Base-by-base conservation (phyloP, 2,797 vertebrate species). In the Pipistrellus pygmaeus region DNA sequence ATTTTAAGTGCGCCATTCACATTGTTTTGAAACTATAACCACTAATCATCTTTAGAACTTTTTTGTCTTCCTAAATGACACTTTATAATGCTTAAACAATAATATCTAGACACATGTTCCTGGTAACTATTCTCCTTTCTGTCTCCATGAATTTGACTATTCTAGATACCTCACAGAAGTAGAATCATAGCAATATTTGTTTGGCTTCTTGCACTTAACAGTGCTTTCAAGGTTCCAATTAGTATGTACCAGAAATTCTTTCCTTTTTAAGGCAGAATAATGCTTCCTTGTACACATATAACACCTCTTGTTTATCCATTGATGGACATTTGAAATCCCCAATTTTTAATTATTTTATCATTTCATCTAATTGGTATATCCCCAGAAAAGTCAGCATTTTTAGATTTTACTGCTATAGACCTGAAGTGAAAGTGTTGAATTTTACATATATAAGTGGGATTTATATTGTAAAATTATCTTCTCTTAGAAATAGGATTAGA, bases 401-500 rank as follows among this genome's bases (percentile, higher is more conserved):
- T 81, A 76, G 27, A 11, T 88, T 86, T 90, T 93, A 44, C 6
- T 88, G 25, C 53, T 76, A 41, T 6, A 62, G 23, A 91, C 27
- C 66, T 91, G 20, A 94, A 93, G 20, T 93, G 18, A 90, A 88
- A 92, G 14, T 6, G 38, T 80, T 95, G 51, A 92, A 60, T 87
- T 95, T 90, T 44, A 85, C 0, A 23, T 10, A 32, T 46, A 5
- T 72, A 77, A 85, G 18, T 66, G 73, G 44, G 20, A 18, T 55
- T 94, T 72, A 32, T 51, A 66, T 51, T 87, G 9, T 18, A 60
- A 90, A 82, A 84, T 94, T 91, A 30, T 76, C 8, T 62, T 90
- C 48, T 73, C 46, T 89, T 83, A 84, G 60, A 88, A 94, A 90
- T 64, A 85, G 86, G 9, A 77, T 86, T 53, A 92, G 86, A 94